A percentile compares a stretch with the other conserved stretches of the same genome.
Evolutionary conservation across 53 echinoderm and acorn worm genomes (phyloP).

Genomic region (Mesocentrotus franciscanus): DNA sequence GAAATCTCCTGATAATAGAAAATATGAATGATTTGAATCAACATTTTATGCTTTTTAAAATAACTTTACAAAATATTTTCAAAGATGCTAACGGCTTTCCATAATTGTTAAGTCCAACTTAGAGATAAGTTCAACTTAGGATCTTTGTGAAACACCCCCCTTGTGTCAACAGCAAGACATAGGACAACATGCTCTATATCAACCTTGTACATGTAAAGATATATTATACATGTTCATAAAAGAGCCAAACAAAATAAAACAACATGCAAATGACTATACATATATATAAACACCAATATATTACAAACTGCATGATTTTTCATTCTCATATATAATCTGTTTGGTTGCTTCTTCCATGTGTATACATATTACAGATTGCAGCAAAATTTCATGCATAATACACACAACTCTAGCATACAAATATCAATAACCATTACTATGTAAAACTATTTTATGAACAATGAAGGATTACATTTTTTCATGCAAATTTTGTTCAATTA

Average conservation of each 20-base stretch:
- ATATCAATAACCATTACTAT: not conserved
- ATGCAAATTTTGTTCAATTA: not conserved
- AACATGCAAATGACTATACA: not conserved
- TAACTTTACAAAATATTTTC: too few relatives aligned
- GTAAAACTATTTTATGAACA: not conserved
- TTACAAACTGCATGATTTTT: not conserved
- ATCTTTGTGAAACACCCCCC: too few relatives aligned
- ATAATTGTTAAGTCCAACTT: too few relatives aligned
- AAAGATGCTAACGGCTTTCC: too few relatives aligned
- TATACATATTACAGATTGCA: not conserved
- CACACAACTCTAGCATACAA: not conserved
- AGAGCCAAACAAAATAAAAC: not conserved
- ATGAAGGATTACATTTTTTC: not conserved
- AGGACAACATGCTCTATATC: not conserved
- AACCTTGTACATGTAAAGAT: not conserved
- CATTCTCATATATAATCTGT: too few relatives aligned
- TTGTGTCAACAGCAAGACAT: too few relatives aligned
- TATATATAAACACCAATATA: not conserved
- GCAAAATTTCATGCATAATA: not conserved
- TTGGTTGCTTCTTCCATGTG: not conserved
- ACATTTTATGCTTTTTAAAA: too few relatives aligned
- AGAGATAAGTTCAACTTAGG: too few relatives aligned
- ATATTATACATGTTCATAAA: not conserved
- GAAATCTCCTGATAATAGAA: too few relatives aligned
- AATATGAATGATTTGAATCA: too few relatives aligned